A percentile compares a stretch with the other conserved stretches of the same genome.
These are phyloP conservation scores for Diuraphis noxia DNA, from an alignment of 1,140 invertebrate species.

Conservation along the genomic window DNA sequence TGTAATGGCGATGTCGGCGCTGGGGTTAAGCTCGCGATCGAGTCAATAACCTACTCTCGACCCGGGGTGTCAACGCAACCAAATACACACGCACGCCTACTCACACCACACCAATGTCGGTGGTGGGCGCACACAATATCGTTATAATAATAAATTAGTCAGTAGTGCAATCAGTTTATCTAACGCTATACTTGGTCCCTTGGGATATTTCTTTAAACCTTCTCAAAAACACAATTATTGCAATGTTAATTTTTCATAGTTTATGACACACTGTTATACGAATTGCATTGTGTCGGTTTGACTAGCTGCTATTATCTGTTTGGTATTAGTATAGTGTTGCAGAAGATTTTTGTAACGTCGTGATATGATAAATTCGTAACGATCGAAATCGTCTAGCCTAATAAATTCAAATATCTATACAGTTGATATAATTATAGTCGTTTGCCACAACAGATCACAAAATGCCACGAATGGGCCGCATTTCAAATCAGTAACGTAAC, in stretches of 20 bases:
- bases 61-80: slow-evolving; percentile 37
- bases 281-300: background rate
- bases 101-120: background rate
- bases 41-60: slow-evolving; percentile 40
- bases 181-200: background rate
- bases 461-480: background rate
- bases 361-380: background rate
- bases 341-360: background rate
- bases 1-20: background rate
- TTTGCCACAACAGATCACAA: background rate
- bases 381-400: background rate
- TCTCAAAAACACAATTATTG: background rate
- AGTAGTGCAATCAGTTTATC: background rate
- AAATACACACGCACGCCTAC: slow-evolving; percentile 50
- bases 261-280: background rate
- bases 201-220: background rate
- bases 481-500: background rate
- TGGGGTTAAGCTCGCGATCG: background rate
- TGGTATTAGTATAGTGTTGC: background rate
- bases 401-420: background rate
- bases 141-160: background rate
- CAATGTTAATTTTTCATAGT: background rate
- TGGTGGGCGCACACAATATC: background rate
- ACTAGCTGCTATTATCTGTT: background rate
- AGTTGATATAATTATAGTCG: background rate